These are phyloP conservation scores for Cotesia chilonis DNA, from an alignment of 1,140 invertebrate genomes.

Conservation along the genomic window DNA sequence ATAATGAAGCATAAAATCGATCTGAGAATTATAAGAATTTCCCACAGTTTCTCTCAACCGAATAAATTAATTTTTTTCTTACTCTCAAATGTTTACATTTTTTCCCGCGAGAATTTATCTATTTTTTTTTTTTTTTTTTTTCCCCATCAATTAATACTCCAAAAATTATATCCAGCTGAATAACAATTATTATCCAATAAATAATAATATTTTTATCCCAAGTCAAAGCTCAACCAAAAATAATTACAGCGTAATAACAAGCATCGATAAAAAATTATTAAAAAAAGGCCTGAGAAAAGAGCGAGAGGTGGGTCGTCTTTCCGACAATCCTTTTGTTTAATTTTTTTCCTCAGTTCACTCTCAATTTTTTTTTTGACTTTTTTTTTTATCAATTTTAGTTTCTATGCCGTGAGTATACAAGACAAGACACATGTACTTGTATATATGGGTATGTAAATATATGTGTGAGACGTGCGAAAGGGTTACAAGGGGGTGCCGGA, in stretches of 20 bases:
- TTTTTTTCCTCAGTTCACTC: constrained; percentile 21
- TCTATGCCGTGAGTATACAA: background rate
- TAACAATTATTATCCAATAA: background rate
- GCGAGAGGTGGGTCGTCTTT: constrained; percentile 17
- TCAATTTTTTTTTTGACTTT: constrained; percentile 18
- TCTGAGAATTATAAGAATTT: constrained; percentile 5
- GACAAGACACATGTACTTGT: constrained; percentile 6
- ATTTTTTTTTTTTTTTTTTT: background rate
- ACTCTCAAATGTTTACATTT: background rate
- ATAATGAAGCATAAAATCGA: constrained; percentile 17
- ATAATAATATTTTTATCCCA: constrained; percentile 1
- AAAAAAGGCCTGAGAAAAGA: constrained; percentile 29
- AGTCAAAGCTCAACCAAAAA: background rate
- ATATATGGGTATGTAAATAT: background rate
- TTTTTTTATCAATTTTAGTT: constrained; percentile 21
- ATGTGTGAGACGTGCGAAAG: constrained; percentile 20
- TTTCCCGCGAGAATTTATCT: background rate
- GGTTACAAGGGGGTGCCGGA: constrained; percentile 24
- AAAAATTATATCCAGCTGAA: background rate
- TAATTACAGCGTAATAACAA: background rate
- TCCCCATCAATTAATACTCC: background rate
- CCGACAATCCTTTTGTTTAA: constrained; percentile 6
- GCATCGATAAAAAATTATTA: background rate
- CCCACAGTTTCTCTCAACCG: constrained; percentile 13
- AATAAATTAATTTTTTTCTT: constrained; percentile 22